These are phyloP conservation scores for Pseudolaguvia tuberculata DNA, from an alignment of 2,113 vertebrate species.

Conservation along the genomic window DNA sequence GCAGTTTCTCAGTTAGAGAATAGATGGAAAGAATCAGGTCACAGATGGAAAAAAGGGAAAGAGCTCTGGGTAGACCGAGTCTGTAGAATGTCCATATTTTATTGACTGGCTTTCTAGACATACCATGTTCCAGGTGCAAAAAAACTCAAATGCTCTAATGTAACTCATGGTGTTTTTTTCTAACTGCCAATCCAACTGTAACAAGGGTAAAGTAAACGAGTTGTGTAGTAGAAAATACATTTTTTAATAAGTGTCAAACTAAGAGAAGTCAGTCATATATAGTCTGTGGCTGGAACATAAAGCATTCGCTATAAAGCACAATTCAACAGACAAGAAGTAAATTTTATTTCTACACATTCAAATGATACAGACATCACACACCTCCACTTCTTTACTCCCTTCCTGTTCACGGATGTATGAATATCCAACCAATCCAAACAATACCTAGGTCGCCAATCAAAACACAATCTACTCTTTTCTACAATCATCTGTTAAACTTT, in stretches of 20 bases:
- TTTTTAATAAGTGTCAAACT: background rate
- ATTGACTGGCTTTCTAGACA: constrained; percentile 29
- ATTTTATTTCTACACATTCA: background rate
- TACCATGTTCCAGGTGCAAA: constrained; percentile 52
- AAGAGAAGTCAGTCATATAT: background rate
- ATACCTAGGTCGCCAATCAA: background rate
- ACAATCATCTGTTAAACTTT: too few species aligned
- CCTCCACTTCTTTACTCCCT: background rate
- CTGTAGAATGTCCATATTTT: constrained; percentile 56
- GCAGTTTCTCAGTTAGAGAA: constrained; percentile 37
- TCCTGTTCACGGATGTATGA: background rate
- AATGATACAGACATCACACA: background rate
- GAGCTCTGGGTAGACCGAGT: constrained; percentile 33
- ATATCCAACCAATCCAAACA: background rate
- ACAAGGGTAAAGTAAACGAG: background rate
- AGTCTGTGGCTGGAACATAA: background rate
- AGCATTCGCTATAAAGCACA: background rate
- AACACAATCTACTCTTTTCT: background rate
- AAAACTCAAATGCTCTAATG: constrained; percentile 58
- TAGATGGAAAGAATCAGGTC: constrained; percentile 51
- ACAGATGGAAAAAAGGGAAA: constrained; percentile 31
- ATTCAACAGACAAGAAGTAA: background rate
- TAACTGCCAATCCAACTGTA: background rate
- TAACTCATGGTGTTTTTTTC: constrained; percentile 53
- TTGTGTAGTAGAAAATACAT: background rate